These are phyloP conservation scores for Hypomecis punctinalis DNA, from an alignment of 2,888 invertebrate species.

Conservation along the genomic window DNA sequence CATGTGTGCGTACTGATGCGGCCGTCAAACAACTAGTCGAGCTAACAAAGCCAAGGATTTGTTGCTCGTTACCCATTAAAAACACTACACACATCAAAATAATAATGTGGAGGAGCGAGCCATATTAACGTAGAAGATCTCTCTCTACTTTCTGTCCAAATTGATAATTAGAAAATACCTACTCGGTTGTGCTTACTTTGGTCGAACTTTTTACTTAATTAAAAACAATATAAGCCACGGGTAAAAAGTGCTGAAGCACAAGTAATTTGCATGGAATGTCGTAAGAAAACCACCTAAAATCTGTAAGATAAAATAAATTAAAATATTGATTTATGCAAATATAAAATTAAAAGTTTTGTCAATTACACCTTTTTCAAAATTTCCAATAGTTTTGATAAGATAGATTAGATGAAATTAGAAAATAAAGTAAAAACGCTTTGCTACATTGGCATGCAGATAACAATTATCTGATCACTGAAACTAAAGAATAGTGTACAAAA, in stretches of 20 bases:
- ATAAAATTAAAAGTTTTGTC: conserved; percentile 58
- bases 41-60: no score
- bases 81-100: no score
- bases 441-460: conserved; percentile 81
- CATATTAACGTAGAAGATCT: no score
- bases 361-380: conserved; percentile 63
- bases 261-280: conserved; percentile 72
- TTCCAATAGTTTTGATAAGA: conserved; percentile 65
- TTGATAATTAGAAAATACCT: background rate
- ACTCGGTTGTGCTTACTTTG: conserved; percentile 45
- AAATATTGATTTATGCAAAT: conserved; percentile 52
- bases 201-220: conserved; percentile 48
- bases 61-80: no score
- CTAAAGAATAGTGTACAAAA: conserved; percentile 57
- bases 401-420: conserved; percentile 74
- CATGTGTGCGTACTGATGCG: no score
- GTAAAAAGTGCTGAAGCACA: conserved; percentile 62
- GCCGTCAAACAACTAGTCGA: no score
- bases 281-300: conserved; percentile 63
- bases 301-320: conserved; percentile 54
- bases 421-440: conserved; percentile 70
- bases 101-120: no score
- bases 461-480: conserved; percentile 54
- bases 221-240: conserved; percentile 51
- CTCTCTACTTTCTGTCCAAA: no score